Base-by-base conservation (phyloP, 2,113 vertebrate species). In the Petroica traversi region DNA sequence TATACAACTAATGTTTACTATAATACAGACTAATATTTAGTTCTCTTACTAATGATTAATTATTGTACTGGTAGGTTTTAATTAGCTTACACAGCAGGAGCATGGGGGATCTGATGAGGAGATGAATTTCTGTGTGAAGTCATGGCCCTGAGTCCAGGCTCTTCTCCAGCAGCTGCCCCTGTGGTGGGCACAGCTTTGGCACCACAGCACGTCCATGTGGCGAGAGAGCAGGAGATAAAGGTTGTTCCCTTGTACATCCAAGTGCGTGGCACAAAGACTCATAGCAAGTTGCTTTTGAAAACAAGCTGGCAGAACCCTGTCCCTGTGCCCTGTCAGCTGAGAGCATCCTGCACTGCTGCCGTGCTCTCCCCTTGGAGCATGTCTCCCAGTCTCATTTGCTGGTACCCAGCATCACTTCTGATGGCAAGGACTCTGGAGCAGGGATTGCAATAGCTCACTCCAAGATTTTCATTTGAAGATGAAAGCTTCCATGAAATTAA, bases 31-130 rank as follows among this genome's bases (percentile, higher is more conserved):
- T 76, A 88, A 90, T 80, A 90, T 73, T 92, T 92, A 73, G 93
- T 94, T 96, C 75, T 43, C 46, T 63, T 78, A 43, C 43, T 80
- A 63, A 94, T 77, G 38, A 94, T 92, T 91, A 89, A 93, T 94
- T 93, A 85, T 90, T 76, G 51, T 58, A 54, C 75, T 88, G 63
- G 19, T 69, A 89, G 59, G 84, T 34, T 85, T 96, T 93, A 95
- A 95, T 93, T 80, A 89, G 43, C 63, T 83, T 36, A 19, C 84
- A 33, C 26, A 69, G 84, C 82, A 87, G 85, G 38, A 62, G 58
- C 4, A 9, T 1, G 8, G 12, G 54, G 74, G n/a, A 41, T 57
- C 34, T 43, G 84, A 24, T 64, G 62, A 49, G 54, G 69, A 89
- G 58, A 24, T 67, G 24, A n/a, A 43, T 73, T 82, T 73, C 34